These are phyloP conservation scores for Laticauda laticaudata DNA, from an alignment of 2,113 vertebrate species.

Conservation along the genomic window DNA sequence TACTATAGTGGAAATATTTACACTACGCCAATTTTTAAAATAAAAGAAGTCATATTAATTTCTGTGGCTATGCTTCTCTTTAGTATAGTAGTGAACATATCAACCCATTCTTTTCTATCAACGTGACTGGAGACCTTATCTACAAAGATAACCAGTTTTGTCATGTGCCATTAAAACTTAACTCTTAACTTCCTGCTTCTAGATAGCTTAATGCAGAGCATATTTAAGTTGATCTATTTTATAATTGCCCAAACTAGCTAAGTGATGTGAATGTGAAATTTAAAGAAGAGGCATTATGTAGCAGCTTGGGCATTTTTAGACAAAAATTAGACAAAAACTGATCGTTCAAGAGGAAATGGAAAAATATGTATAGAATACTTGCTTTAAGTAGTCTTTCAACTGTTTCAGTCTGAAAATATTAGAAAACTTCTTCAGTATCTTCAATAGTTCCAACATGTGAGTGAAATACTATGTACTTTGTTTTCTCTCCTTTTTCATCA, in stretches of 20 bases:
- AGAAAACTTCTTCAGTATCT: not conserved
- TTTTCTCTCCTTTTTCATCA: not conserved
- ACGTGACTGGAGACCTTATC: not conserved
- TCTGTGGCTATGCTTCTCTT: not conserved
- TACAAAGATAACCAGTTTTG: not conserved
- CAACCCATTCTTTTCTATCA: not conserved
- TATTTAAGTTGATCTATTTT: not conserved
- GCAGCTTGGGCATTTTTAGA: not conserved
- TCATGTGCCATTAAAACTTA: not conserved
- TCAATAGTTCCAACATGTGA: not conserved
- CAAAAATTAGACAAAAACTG: not conserved
- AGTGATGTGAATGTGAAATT: not conserved
- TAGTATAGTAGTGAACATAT: too few species aligned
- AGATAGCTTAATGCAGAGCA: not conserved
- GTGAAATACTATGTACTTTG: not conserved
- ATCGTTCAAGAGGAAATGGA: not conserved
- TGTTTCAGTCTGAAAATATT: not conserved
- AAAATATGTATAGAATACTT: not conserved
- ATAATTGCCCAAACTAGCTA: not conserved
- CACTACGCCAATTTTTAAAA: not conserved
- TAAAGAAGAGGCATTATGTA: not conserved
- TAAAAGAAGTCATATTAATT: not conserved
- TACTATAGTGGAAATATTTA: not conserved
- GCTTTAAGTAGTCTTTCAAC: not conserved
- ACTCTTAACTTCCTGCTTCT: not conserved